Percentiles rank a stretch among this genome's conserved stretches.
phyloP scores from a whole-genome alignment of 2,797 vertebrate genomes.

The Nannoperca obscura region DNA sequence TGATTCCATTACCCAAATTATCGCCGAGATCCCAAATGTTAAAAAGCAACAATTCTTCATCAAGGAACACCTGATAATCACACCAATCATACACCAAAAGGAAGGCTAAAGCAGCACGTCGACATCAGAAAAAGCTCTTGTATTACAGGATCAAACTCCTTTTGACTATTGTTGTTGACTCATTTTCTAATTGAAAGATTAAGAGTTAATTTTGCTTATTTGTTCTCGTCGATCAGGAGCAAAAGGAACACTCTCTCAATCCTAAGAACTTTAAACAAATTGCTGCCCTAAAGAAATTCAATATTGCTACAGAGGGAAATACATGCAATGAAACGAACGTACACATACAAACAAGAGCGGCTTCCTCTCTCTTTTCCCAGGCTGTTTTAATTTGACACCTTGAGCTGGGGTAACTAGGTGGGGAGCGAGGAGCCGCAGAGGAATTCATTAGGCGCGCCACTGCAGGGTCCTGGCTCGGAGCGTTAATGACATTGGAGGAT shows the following conservation, averaged over 20 bases:
- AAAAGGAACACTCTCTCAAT: constrained; percentile 34
- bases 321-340: constrained; percentile 43
- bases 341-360: constrained; percentile 32
- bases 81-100: constrained; percentile 21
- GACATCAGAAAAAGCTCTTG: constrained; percentile 42
- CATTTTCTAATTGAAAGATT: constrained; percentile 35
- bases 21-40: constrained; percentile 49
- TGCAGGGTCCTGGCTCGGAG: constrained; percentile 90
- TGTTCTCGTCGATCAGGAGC: constrained; percentile 41
- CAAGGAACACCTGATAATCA: constrained; percentile 22
- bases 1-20: constrained; percentile 64
- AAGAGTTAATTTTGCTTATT: constrained; percentile 42
- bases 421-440: constrained; percentile 89
- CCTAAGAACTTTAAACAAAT: constrained; percentile 44
- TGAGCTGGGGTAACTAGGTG: constrained; percentile 87
- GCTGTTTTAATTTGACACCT: constrained; percentile 88
- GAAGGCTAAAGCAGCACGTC: constrained; percentile 52
- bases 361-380: constrained; percentile 67
- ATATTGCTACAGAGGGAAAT: constrained; percentile 41
- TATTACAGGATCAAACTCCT: constrained; percentile 54
- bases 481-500: constrained; percentile 96
- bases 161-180: constrained; percentile 25
- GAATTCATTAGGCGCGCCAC: constrained; percentile 95
- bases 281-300: constrained; percentile 42
- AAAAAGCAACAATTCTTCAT: constrained; percentile 51